These are phyloP conservation scores for Euschistus heros DNA, from an alignment of 1,140 invertebrate species.

Conservation along the genomic window DNA sequence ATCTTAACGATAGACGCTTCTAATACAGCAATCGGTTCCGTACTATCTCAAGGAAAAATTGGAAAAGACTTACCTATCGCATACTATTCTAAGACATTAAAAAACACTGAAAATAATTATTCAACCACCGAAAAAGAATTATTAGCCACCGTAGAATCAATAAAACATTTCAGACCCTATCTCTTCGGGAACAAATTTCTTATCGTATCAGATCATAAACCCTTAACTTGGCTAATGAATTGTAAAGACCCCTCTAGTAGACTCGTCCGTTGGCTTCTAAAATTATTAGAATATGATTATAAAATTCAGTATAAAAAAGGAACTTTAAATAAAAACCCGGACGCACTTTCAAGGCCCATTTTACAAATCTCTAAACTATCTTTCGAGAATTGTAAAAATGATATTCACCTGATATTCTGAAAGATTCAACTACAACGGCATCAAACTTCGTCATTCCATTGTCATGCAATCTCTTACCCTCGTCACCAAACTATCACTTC, in stretches of 20 bases:
- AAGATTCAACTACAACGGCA: neutral
- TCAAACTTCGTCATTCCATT: too few relatives aligned
- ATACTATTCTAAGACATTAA: slow-evolving; percentile 35
- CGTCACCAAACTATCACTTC: neutral
- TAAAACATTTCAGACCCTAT: too few relatives aligned
- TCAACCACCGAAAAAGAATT: slow-evolving; percentile 33
- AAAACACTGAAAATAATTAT: slow-evolving; percentile 32
- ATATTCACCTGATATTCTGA: slow-evolving; percentile 35
- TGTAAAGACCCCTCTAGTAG: slow-evolving; percentile 36
- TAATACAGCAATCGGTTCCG: slow-evolving; percentile 41
- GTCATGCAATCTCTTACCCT: neutral
- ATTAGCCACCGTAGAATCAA: slow-evolving; percentile 36
- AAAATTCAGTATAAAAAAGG: too few relatives aligned
- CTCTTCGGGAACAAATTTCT: slow-evolving; percentile 33
- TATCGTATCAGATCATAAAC: slow-evolving; percentile 34
- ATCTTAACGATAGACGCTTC: slow-evolving; percentile 47
- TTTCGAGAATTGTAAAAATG: too few relatives aligned
- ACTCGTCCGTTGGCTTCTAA: too few relatives aligned
- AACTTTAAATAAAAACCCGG: too few relatives aligned
- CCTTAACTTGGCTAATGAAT: slow-evolving; percentile 38
- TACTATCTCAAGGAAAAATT: too few relatives aligned
- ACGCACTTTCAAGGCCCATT: too few relatives aligned
- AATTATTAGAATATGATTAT: too few relatives aligned
- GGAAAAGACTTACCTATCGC: slow-evolving; percentile 36
- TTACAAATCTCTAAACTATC: too few relatives aligned